Conservation (phyloP, 2,113 vertebrate species). For the Neoarius graeffei region DNA sequence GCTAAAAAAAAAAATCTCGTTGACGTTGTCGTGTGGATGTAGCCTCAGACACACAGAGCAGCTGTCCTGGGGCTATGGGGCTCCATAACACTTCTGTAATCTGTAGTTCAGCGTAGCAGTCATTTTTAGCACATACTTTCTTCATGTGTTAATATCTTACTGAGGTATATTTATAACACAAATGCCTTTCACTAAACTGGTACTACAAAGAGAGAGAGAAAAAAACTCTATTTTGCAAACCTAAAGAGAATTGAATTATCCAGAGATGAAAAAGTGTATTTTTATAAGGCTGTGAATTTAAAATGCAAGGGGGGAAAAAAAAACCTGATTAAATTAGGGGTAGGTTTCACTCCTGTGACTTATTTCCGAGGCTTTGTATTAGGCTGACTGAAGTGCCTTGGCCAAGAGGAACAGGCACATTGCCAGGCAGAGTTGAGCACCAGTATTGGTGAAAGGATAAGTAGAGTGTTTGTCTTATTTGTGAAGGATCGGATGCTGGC, state of each 20-base stretch:
- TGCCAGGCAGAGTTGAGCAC: slow-evolving; percentile 46
- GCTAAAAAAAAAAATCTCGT: too few species aligned
- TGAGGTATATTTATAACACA: slow-evolving; percentile 54
- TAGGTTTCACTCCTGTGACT: slow-evolving; percentile 20
- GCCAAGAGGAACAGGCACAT: slow-evolving; percentile 52
- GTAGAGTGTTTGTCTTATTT: slow-evolving; percentile 52
- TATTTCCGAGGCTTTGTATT: slow-evolving; percentile 49
- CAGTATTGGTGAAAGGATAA: slow-evolving; percentile 88
- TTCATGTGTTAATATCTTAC: slow-evolving; percentile 69
- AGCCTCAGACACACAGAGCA: slow-evolving; percentile 36
- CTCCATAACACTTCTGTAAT: slow-evolving; percentile 61
- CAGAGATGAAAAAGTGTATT: slow-evolving; percentile 70
- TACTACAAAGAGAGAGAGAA: slow-evolving; percentile 65
- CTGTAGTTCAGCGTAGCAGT: slow-evolving; percentile 61
- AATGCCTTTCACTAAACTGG: slow-evolving; percentile 90
- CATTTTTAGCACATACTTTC: slow-evolving; percentile 58
- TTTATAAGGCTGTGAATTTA: slow-evolving; percentile 80
- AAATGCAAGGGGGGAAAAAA: slow-evolving; percentile 55
- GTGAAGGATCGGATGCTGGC: slow-evolving; percentile 50
- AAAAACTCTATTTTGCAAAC: slow-evolving; percentile 75
- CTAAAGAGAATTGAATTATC: slow-evolving; percentile 77
- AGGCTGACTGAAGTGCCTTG: slow-evolving; percentile 78
- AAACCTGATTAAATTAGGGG: slow-evolving; percentile 52
- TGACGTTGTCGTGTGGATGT: too few species aligned
- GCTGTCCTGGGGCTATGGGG: slow-evolving; percentile 68